Evolutionary conservation across 2,113 vertebrate genomes (phyloP), one percentile per base, ranked within the genome.

Genomic region (Petromus typicus): DNA sequence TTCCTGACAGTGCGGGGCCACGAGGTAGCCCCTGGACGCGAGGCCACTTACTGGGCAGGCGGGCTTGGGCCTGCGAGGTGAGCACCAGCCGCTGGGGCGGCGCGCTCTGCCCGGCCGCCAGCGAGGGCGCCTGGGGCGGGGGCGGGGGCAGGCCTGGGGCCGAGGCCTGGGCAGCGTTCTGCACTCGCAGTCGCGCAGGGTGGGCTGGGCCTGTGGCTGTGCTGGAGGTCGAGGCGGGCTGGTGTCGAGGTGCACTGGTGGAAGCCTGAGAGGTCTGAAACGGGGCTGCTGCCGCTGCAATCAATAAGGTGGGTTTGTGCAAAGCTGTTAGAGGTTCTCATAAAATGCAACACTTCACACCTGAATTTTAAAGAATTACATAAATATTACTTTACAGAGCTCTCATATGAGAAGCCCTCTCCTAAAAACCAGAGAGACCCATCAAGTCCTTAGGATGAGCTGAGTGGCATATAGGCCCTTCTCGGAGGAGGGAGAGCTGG

Each of bases 31-130:
- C 97, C 97, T 95, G 95, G 98, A 98, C 97, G 98, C 93, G 95
- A 96, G 98, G 99, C 99, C 99, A 99, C 99, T 99, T 99, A 99
- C 99, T 99, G 98, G 99, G 99, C 99, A 99, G 99, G 98, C 99
- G 99, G 98, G 99, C 99, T 99, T 99, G 99, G 98, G 99, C 99
- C 99, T 99, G 99, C 97, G 99, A 99, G 99, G 99, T 99, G 97
- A 99, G 99, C 97, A 99, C 99, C 99, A 99, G 99, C 99, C 99
- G 99, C 99, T 99, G 99, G 97, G 99, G 99, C 98, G 99, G 98
- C 98, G 99, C 97, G 97, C 98, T 99, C 98, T 99, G 99, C 98
- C 99, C 99, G 96, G 99, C 97, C 94, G 98, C 97, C 97, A 98
- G 98, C 92, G 98, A 82, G 97, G 99, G 98, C 98, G 98, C 98